These are phyloP conservation scores for Diadophis punctatus DNA, from an alignment of 2,113 vertebrate species.

Conservation along the genomic window DNA sequence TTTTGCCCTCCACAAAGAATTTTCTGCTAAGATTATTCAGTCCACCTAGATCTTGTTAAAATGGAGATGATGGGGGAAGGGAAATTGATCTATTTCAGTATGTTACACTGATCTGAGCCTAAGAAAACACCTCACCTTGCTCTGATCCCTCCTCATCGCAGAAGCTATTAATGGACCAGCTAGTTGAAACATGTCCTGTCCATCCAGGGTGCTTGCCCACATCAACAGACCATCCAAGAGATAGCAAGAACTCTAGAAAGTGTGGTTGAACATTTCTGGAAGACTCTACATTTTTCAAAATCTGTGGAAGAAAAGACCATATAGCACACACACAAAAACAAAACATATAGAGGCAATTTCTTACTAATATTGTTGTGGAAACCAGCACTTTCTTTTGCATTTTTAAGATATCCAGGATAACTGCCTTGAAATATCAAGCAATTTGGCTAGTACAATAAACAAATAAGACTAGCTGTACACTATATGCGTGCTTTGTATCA, in stretches of 20 bases:
- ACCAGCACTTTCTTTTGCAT: background rate
- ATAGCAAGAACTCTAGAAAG: constrained; percentile 92
- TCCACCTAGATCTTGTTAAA: background rate
- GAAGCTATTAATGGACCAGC: constrained; percentile 88
- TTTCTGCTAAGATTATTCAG: background rate
- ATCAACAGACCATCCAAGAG: constrained; percentile 92
- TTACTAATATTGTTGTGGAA: background rate
- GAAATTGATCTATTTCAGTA: background rate
- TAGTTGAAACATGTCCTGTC: constrained; percentile 91
- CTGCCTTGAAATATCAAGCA: background rate
- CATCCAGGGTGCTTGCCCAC: constrained; percentile 90
- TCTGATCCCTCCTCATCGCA: constrained; percentile 74
- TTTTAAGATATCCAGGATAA: background rate
- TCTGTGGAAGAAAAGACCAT: constrained; percentile 65
- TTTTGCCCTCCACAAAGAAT: background rate
- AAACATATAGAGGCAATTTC: background rate
- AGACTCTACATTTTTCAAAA: constrained; percentile 91
- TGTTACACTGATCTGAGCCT: background rate
- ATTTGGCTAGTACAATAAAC: background rate
- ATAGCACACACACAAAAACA: background rate
- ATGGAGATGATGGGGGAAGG: background rate
- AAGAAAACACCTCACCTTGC: constrained; percentile 68
- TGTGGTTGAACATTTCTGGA: constrained; percentile 87
- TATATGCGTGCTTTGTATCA: background rate
- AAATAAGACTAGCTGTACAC: background rate